phyloP scores from a whole-genome alignment of 2,113 vertebrate species.

The Oryzias melastigma region DNA sequence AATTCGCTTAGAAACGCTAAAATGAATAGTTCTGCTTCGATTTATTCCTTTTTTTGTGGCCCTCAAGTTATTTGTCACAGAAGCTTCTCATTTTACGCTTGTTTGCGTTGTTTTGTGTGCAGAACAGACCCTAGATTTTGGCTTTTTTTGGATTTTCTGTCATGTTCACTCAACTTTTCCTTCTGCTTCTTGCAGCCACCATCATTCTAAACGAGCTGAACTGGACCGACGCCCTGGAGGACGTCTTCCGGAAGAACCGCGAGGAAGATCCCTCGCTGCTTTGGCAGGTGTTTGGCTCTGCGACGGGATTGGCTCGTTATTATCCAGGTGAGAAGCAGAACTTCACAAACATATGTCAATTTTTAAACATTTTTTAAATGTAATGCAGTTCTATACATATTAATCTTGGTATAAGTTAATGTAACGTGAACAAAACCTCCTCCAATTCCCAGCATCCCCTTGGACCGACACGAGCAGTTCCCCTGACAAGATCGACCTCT shows the following conservation, averaged over 20 bases:
- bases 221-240: conserved; percentile 91
- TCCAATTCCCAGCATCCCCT: conserved; percentile 83
- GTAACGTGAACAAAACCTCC: conserved; percentile 11
- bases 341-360: not conserved
- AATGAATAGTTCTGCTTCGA: not conserved
- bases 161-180: conserved; percentile 19
- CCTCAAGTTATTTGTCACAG: no score
- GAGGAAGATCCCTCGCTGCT: conserved; percentile 89
- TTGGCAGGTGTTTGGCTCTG: conserved; percentile 97
- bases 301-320: conserved; percentile 91
- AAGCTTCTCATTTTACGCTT: no score
- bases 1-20: conserved; percentile 28
- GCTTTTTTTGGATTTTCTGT: no score
- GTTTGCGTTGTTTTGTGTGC: no score
- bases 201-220: conserved; percentile 96
- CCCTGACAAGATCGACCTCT: conserved; percentile 92
- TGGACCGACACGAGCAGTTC: conserved; percentile 88
- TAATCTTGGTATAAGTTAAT: not conserved
- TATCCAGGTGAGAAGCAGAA: conserved; percentile 85
- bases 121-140: no score
- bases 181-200: conserved; percentile 74
- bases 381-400: not conserved
- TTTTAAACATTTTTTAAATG: no score
- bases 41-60: no score
- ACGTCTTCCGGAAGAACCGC: conserved; percentile 89